Percentiles rank a stretch among this genome's conserved stretches.
These are phyloP conservation scores for Mycogona germanica DNA, from an alignment of 2,888 invertebrate genomes.

Conservation along the genomic window DNA sequence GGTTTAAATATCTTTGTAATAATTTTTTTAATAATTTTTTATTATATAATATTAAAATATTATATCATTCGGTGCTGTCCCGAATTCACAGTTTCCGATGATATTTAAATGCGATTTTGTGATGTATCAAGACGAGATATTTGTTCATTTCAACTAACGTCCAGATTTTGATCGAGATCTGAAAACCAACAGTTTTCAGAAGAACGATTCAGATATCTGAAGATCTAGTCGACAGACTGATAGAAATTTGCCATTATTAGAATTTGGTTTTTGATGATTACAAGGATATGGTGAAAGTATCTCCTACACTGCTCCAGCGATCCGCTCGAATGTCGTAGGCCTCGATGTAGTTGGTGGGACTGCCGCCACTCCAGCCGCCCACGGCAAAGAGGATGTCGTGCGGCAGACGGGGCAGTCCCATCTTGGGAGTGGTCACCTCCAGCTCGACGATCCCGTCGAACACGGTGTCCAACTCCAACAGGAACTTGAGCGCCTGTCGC, in stretches of 20 bases:
- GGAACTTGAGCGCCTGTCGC: constrained; percentile 74
- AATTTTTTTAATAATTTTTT: no score
- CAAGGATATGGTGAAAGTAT: constrained; percentile 45
- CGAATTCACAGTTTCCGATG: no score
- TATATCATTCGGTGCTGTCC: no score
- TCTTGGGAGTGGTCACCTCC: constrained; percentile 71
- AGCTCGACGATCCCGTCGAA: constrained; percentile 66
- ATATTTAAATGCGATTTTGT: no score
- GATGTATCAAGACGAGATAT: no score
- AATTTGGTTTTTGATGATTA: constrained; percentile 79
- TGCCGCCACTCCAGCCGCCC: constrained; percentile 8
- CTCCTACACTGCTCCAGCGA: constrained; percentile 5
- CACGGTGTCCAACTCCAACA: constrained; percentile 65
- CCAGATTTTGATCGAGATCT: no score
- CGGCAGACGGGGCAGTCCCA: constrained; percentile 41
- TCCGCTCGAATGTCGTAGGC: constrained; percentile 10
- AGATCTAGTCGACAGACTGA: background rate
- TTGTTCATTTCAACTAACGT: no score
- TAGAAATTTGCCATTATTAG: constrained; percentile 30
- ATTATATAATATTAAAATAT: no score
- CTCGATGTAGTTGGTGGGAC: constrained; percentile 5
- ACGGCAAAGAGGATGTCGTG: constrained; percentile 7
- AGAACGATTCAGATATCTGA: background rate
- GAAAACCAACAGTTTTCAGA: no score
- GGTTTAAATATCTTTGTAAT: no score